Base-by-base conservation (phyloP, 2,797 vertebrate genomes). In the Hoplostethus atlanticus region DNA sequence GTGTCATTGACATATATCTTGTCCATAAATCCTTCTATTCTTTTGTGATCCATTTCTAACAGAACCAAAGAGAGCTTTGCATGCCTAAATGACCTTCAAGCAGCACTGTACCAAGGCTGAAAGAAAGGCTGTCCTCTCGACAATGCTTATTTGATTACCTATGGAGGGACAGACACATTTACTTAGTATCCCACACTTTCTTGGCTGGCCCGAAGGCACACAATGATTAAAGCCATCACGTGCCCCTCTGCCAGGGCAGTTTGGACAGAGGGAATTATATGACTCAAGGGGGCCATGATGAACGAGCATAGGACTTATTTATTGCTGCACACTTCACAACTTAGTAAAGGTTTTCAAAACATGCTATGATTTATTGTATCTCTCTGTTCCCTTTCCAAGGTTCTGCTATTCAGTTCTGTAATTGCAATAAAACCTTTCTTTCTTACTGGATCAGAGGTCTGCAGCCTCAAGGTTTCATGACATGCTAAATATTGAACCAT, bases 141-240 rank as follows among this genome's bases (percentile, higher is more conserved):
- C 16, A 10, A 17, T 21, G n/a, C 11, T 42, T 44, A 13, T 17
- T 17, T 50, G 17, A 17, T 15, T 59, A 13, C 16, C 56, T 25
- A 8, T 17, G 10, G 25, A 59, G 38, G 56, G 56, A 59, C 9
- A 54, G 52, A 30, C 52, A 25, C 15, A 53, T 31, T 21, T 55
- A 28, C 13, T 7, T 15, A 9, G 28, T 15, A 31, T 54, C 11
- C 53, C 28, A 28, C 28, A 31, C 12, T 55, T 28, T 59, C 4
- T 21, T 13, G 5, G 21, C 12, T 42, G 6, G 51, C 59, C 61
- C 40, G 51, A n/a, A 9, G 57, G 42, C 15, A 25, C 38, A 16
- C 47, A 10, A 42, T 69, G 69, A 62, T 67, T 67, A 70, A 76
- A 51, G 13, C 30, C 40, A 57, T 48, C 67, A 65, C 47, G n/a